Percentiles rank a stretch among this genome's conserved stretches.
These are phyloP conservation scores for Ectropis grisescens DNA, from an alignment of 1,140 invertebrate genomes.

Conservation along the genomic window DNA sequence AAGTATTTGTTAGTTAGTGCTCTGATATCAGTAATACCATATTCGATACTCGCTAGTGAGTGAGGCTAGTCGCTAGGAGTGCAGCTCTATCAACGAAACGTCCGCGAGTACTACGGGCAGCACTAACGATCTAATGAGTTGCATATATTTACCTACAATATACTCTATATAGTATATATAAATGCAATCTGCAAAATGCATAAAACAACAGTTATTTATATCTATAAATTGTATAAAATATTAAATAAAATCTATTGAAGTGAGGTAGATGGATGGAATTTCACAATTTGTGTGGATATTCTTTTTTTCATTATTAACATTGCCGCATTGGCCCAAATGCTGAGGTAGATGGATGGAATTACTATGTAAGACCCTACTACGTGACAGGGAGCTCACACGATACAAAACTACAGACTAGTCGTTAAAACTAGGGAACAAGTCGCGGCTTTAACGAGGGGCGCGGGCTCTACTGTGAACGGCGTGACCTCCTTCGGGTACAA, in stretches of 20 bases:
- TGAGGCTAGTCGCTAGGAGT: slow-evolving; percentile 5
- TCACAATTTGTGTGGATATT: slow-evolving; percentile 70
- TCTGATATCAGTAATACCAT: slow-evolving; percentile 21
- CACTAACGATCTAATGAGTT: slow-evolving; percentile 58
- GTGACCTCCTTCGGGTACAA: slow-evolving; percentile 23
- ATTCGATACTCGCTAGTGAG: slow-evolving; percentile 43
- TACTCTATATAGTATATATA: slow-evolving; percentile 67
- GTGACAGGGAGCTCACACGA: slow-evolving; percentile 50
- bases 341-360: slow-evolving; percentile 72
- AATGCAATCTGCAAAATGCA: slow-evolving; percentile 69
- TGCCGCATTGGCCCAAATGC: slow-evolving; percentile 64
- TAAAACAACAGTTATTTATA: slow-evolving; percentile 68
- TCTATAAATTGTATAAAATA: slow-evolving; percentile 71
- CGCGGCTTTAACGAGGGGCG: slow-evolving; percentile 29
- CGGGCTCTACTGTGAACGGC: slow-evolving; percentile 27
- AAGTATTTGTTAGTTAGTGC: slow-evolving; percentile 38
- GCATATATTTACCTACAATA: slow-evolving; percentile 64
- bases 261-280: slow-evolving; percentile 73
- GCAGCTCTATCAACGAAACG: slow-evolving; percentile 16
- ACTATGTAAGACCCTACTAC: slow-evolving; percentile 61
- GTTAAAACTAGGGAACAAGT: slow-evolving; percentile 49
- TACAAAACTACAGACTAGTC: slow-evolving; percentile 61
- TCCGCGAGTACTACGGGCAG: slow-evolving; percentile 43
- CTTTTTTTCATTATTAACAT: slow-evolving; percentile 53
- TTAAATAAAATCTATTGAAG: slow-evolving; percentile 71